Evolutionary conservation across 2,888 invertebrate species (phyloP).

Genomic region (Hymenopus coronatus): DNA sequence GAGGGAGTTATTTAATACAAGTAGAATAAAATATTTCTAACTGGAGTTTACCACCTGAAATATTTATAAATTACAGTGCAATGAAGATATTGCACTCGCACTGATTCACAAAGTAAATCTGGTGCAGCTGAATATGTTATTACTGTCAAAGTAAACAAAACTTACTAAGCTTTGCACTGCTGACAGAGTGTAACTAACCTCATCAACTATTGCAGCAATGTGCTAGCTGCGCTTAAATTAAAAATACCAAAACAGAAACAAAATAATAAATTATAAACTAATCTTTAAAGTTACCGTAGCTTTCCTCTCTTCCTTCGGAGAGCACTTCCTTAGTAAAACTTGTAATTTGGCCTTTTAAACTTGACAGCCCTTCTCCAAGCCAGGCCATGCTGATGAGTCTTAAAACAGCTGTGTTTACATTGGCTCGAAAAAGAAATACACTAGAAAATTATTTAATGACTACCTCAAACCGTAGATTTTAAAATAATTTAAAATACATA

Average conservation of each 20-base stretch:
- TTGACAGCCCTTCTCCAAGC: slow-evolving; percentile 51
- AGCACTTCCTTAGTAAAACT: slow-evolving; percentile 88
- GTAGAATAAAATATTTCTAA: no score
- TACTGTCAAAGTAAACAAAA: no score
- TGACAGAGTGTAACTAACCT: no score
- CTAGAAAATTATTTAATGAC: neutral
- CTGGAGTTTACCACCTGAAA: no score
- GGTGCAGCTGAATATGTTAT: no score
- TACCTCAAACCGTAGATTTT: neutral
- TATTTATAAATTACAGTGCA: no score
- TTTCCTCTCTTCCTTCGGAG: slow-evolving; percentile 66
- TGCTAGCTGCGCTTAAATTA: no score
- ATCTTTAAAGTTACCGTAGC: slow-evolving; percentile 49
- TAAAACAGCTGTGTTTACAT: neutral
- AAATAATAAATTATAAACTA: neutral
- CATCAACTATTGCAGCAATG: no score
- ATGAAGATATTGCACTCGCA: no score
- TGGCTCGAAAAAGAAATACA: neutral
- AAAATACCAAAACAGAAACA: neutral
- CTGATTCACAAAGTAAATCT: no score
- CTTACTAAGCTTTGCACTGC: no score
- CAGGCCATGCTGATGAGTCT: slow-evolving; percentile 45
- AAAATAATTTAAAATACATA: neutral
- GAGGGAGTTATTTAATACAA: no score
- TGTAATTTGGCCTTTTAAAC: slow-evolving; percentile 80